These are phyloP conservation scores for Drosophila setifemur DNA, from an alignment of 1,140 invertebrate genomes.

Conservation along the genomic window DNA sequence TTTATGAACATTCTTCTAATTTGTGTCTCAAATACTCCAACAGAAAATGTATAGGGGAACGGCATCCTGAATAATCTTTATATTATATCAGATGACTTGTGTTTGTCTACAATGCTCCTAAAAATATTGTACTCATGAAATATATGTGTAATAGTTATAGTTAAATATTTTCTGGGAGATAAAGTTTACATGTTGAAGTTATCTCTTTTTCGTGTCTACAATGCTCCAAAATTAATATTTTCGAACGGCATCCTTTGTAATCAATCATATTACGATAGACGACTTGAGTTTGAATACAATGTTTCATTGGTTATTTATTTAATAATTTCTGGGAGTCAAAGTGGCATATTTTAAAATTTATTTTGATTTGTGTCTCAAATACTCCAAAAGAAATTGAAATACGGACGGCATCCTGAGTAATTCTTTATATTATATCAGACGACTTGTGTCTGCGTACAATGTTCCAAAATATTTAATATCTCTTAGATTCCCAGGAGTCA, in stretches of 20 bases:
- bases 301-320: fast-evolving
- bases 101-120: slow-evolving; percentile 17
- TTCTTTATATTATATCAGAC: slow-evolving; percentile 40
- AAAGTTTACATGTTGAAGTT: slow-evolving; percentile 53
- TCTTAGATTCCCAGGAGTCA: neutral
- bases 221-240: slow-evolving; percentile 47
- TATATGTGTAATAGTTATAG: neutral
- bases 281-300: slow-evolving; percentile 31
- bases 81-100: slow-evolving; percentile 41
- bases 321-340: slow-evolving; percentile 21
- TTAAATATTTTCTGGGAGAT: slow-evolving; percentile 5
- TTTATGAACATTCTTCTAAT: neutral
- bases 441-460: slow-evolving; percentile 45
- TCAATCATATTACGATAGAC: slow-evolving; percentile 19
- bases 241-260: slow-evolving; percentile 31
- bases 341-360: slow-evolving; percentile 21
- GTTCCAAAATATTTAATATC: neutral
- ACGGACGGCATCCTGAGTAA: slow-evolving; percentile 52
- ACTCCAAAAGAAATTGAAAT: slow-evolving; percentile 15
- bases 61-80: slow-evolving; percentile 31
- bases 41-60: slow-evolving; percentile 24
- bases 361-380: slow-evolving; percentile 36
- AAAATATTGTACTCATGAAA: neutral
- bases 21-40: slow-evolving; percentile 51
- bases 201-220: slow-evolving; percentile 52